These are phyloP conservation scores for Syngnathus typhle DNA, from an alignment of 2,113 vertebrate genomes.

Conservation along the genomic window DNA sequence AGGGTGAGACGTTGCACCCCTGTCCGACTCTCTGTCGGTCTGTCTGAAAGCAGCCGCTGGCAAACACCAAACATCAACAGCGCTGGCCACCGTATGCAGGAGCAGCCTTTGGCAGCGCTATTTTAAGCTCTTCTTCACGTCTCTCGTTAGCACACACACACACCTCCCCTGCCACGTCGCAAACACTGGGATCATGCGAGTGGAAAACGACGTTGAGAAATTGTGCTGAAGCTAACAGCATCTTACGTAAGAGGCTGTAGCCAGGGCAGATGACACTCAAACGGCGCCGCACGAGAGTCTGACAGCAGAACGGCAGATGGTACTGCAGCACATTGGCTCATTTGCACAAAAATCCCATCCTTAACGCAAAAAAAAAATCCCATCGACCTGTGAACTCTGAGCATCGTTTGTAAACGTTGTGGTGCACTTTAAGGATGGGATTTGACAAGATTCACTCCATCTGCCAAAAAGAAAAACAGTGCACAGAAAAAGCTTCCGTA, in stretches of 20 bases:
- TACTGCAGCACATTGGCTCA: constrained; percentile 18
- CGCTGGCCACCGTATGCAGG: constrained; percentile 34
- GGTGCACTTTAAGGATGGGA: constrained; percentile 29
- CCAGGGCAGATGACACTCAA: constrained; percentile 46
- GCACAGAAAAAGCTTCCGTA: too few relatives aligned
- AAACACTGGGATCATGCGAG: constrained; percentile 23
- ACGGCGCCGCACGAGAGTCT: constrained; percentile 23
- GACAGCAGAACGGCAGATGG: constrained; percentile 43
- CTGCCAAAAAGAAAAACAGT: neutral
- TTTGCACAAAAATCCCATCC: constrained; percentile 39
- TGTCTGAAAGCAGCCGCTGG: constrained; percentile 24
- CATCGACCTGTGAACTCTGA: constrained; percentile 20
- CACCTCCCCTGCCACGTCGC: constrained; percentile 9
- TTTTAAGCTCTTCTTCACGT: constrained; percentile 21
- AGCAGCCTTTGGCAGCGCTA: constrained; percentile 32
- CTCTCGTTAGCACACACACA: neutral
- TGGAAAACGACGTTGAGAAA: constrained; percentile 34
- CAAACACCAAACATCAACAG: constrained; percentile 27
- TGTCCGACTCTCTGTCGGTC: neutral
- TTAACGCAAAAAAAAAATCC: constrained; percentile 20
- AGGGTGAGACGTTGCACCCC: constrained; percentile 15
- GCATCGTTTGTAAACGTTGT: constrained; percentile 15
- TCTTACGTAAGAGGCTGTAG: constrained; percentile 52
- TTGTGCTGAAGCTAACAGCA: constrained; percentile 29
- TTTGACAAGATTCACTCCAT: constrained; percentile 12